A percentile compares a stretch with the other conserved stretches of the same genome.
Evolutionary conservation across 2,888 invertebrate genomes (phyloP).

Genomic region (Drosophila picticornis): DNA sequence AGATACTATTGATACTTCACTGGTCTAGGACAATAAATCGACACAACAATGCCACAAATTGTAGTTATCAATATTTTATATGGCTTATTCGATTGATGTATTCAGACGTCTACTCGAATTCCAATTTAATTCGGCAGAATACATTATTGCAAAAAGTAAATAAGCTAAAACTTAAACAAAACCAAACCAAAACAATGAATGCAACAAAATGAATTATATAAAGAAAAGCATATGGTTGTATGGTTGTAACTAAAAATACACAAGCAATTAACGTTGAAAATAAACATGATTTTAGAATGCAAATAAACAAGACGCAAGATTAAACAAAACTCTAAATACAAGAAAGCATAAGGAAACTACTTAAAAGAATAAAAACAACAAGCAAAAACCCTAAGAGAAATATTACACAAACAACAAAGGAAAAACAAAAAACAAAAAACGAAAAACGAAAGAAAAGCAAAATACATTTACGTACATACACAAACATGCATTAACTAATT

Average conservation of each 20-base stretch:
- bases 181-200: constrained; percentile 4
- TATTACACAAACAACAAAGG: constrained; percentile 10
- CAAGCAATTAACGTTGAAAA: constrained; percentile 21
- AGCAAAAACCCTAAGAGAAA: constrained; percentile 11
- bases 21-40: constrained; percentile 63
- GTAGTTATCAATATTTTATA: constrained; percentile 21
- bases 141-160: constrained; percentile 14
- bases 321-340: constrained; percentile 17
- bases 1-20: constrained; percentile 35
- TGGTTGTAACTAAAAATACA: constrained; percentile 22
- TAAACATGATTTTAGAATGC: constrained; percentile 18
- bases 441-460: constrained; percentile 27
- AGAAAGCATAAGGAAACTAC: constrained; percentile 15
- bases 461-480: constrained; percentile 35
- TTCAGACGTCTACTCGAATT: constrained; percentile 6
- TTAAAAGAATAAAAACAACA: constrained; percentile 28
- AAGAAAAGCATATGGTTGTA: constrained; percentile 63
- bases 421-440: constrained; percentile 20
- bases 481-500: constrained; percentile 44
- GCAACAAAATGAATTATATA: constrained; percentile 24
- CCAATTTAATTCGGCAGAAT: constrained; percentile 15
- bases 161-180: constrained; percentile 9
- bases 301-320: constrained; percentile 18
- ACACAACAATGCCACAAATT: constrained; percentile 39
- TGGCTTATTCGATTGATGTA: constrained; percentile 31